Evolutionary conservation across 2,888 invertebrate genomes (phyloP), one percentile per base, ranked within the genome.

Genomic region (Nephrotoma guestfalica): DNA sequence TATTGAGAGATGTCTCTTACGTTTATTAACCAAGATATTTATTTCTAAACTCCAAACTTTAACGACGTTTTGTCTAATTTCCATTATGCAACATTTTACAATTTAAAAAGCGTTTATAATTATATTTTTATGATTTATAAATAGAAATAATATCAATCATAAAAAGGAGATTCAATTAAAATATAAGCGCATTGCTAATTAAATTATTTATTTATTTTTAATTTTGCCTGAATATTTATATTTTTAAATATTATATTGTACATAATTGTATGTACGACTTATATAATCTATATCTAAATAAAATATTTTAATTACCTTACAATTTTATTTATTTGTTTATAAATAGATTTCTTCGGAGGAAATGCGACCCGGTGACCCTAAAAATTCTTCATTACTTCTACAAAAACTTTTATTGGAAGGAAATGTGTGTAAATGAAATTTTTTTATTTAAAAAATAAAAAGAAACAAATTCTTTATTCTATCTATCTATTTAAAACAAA

Each of bases 331-430:
- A 87, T 87, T 83, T 88, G 87, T 88, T 87, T 93, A 93, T 47
- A 88, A 91, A 91, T 94, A 94, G 94, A 95, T 93, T 95, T 93
- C 93, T 93, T 94, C 93, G 93, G 95, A 94, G 93, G 95, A 95
- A 92, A 94, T 93, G 90, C 94, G 93, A 92, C 94, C 93, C 93
- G 95, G 94, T 93, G 96, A 96, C 94, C 95, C 90, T 91, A 91
- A 95, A 92, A 94, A 93, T 90, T 95, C 96, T 89, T 96, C 96
- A 91, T 93, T 97, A 91, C 94, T 97, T 90, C 94, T 97, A 90
- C 96, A 96, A 93, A 96, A 97, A 92, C 93, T 97, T 91, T 93
- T 97, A 90, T 96, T 96, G 89, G 96, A 97, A 94, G 86, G 86
- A 86, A 51, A 51, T 86, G 51, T 41, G 40, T 86, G 86, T 47